Base-by-base conservation (phyloP, 1,140 invertebrate genomes). In the Bombus superbus region DNA sequence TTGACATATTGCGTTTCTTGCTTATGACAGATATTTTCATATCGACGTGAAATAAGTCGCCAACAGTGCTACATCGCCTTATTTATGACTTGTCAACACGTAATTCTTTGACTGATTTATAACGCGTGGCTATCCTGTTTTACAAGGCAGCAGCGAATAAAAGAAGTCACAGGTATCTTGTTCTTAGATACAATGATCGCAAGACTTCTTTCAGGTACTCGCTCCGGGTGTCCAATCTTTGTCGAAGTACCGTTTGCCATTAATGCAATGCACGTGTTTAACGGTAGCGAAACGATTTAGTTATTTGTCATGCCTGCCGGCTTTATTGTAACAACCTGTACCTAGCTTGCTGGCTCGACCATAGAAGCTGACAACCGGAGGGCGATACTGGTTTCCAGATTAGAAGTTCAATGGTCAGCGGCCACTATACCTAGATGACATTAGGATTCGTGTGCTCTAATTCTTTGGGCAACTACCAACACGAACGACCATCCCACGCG, bases 331-430 rank as follows among this genome's bases (percentile, higher is more conserved):
- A 13, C 88, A 89, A 86, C 84, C 72, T 83, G 66, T 42, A 57
- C 64, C 68, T 15, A 62, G n/a, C 38, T n/a, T 13, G 59, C 28
- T 62, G 11, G 35, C 47, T 40, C 53, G 79, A 75, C 72, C 62
- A 68, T 47, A 57, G 25, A 40, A 35, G 40, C 42, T 25, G 73
- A 76, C 74, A 62, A 89, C 85, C 72, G 77, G 81, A 71, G 73
- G 40, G 42, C 75, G 62, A 89, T 82, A 90, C 72, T 81, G 81
- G 68, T 74, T 79, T 57, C 32, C 9, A 40, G 77, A 79, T 69
- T 81, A 85, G 77, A 90, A 90, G 89, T 87, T 90, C 88, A 89
- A 90, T 82, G 88, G 88, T 82, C 81, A 86, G 35, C 69, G 40
- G 18, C 42, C 69, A 80, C 87, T 87, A 81, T 62, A 35, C 85